phyloP scores from a whole-genome alignment of 1,140 invertebrate species.

The Latrodectus geometricus region DNA sequence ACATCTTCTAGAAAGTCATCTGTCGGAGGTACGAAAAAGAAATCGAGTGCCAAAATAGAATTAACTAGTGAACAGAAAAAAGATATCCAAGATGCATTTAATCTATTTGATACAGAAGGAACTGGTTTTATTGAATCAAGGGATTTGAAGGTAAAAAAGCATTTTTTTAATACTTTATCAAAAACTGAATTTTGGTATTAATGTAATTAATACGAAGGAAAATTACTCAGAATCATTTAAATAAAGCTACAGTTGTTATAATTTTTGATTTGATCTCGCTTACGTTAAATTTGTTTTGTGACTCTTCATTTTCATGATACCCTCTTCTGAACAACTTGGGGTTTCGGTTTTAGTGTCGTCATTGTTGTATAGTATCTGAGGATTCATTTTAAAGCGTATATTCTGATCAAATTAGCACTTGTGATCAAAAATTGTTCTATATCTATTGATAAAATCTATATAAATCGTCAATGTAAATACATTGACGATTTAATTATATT shows the following conservation, averaged over 20 bases:
- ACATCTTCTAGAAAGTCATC: slow-evolving; percentile 50
- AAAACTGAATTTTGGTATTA: not conserved
- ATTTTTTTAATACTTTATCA: not conserved
- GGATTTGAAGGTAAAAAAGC: slow-evolving; percentile 83
- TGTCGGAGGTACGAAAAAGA: slow-evolving; percentile 43
- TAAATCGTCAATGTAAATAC: too few relatives aligned
- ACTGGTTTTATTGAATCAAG: slow-evolving; percentile 89
- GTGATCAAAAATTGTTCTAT: too few relatives aligned
- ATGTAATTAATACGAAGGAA: not conserved
- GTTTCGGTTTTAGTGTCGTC: too few relatives aligned
- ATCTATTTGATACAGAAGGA: slow-evolving; percentile 91
- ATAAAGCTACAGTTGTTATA: not conserved
- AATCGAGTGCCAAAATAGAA: slow-evolving; percentile 75
- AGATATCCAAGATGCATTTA: slow-evolving; percentile 96
- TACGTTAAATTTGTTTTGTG: too few relatives aligned
- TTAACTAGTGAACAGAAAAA: slow-evolving; percentile 88
- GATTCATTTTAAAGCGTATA: too few relatives aligned
- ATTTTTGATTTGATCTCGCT: too few relatives aligned
- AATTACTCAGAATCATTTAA: not conserved
- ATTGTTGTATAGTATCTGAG: too few relatives aligned
- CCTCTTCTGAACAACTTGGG: too few relatives aligned
- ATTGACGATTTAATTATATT: too few relatives aligned
- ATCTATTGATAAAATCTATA: too few relatives aligned
- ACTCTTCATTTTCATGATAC: too few relatives aligned
- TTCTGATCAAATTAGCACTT: too few relatives aligned